These are phyloP conservation scores for Leptinotarsa texana DNA, from an alignment of 1,140 invertebrate species.

Conservation along the genomic window DNA sequence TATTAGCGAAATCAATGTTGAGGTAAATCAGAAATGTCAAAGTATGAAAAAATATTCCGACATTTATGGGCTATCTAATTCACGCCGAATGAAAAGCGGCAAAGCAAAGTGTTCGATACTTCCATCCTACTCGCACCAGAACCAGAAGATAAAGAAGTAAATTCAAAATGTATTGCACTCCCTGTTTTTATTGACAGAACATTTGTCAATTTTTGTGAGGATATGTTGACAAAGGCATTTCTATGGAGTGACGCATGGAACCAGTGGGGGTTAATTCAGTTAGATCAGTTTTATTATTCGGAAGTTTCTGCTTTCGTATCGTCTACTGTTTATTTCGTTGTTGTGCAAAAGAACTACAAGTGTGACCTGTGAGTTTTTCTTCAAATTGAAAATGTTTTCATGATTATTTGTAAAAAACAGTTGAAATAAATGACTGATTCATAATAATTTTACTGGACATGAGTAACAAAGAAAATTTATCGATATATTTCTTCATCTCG, in stretches of 20 bases:
- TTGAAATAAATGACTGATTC: no score
- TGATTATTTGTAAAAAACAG: no score
- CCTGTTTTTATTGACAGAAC: conserved; percentile 35
- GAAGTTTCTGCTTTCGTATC: background rate
- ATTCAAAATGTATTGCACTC: conserved; percentile 4
- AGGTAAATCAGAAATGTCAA: conserved; percentile 45
- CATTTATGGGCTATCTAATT: conserved; percentile 50
- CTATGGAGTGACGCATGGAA: conserved; percentile 34
- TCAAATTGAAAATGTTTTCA: no score
- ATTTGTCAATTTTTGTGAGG: conserved; percentile 39
- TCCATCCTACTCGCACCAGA: no score
- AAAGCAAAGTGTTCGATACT: background rate
- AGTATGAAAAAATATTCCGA: conserved; percentile 41
- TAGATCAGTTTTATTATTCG: background rate
- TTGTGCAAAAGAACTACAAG: no score
- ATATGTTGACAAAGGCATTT: conserved; percentile 39
- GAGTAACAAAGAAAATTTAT: no score
- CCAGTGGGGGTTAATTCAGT: conserved; percentile 12
- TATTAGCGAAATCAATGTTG: conserved; percentile 51
- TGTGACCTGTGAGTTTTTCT: no score
- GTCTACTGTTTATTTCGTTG: no score
- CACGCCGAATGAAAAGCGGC: conserved; percentile 21
- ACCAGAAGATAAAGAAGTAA: background rate
- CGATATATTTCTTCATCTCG: no score
- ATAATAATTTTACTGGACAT: no score